Conservation (phyloP, 2,797 vertebrate genomes). For the Catamblyrhynchus diadema region DNA sequence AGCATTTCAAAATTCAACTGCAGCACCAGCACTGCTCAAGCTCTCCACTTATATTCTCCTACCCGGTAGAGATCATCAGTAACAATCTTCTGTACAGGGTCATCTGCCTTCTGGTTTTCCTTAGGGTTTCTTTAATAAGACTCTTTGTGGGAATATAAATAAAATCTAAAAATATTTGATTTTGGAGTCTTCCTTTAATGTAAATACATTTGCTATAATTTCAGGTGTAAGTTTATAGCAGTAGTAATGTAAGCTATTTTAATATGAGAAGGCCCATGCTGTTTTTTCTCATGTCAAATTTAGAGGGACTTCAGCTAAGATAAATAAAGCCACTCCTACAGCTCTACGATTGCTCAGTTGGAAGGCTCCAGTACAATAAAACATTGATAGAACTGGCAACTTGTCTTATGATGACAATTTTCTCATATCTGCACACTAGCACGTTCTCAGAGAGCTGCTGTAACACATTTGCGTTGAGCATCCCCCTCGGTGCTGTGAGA, state of each 20-base stretch:
- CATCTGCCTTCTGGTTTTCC: not conserved
- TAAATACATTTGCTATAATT: not conserved
- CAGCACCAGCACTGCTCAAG: not conserved
- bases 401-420: not conserved
- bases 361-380: not conserved
- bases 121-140: not conserved
- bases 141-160: not conserved
- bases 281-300: not conserved
- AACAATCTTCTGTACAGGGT: not conserved
- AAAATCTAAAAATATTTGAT: not conserved
- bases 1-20: slow-evolving; percentile 18
- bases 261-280: not conserved
- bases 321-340: not conserved
- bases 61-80: not conserved
- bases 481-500: not conserved
- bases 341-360: rapidly evolving
- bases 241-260: not conserved
- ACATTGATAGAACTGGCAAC: not conserved
- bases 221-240: not conserved
- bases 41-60: not conserved
- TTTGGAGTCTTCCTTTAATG: not conserved
- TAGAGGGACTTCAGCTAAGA: not conserved
- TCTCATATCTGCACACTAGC: not conserved
- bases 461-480: not conserved
- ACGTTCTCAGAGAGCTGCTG: not conserved